phyloP scores from a whole-genome alignment of 1,140 invertebrate genomes.

The Zaprionus tsacasi region DNA sequence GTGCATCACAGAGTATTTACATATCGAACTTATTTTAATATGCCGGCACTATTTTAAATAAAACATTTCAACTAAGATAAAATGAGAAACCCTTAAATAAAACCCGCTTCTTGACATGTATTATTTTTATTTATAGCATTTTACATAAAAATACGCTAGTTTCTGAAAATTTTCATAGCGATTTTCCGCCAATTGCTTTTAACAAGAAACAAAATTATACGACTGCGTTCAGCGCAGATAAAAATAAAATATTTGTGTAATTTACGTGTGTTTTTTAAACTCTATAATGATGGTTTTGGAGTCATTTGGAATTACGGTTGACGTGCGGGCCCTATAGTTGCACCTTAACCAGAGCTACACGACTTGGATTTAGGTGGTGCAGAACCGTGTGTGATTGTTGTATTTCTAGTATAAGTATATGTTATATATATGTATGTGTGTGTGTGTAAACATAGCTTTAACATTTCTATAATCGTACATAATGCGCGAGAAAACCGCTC shows the following conservation, averaged over 20 bases:
- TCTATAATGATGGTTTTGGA: slow-evolving; percentile 44
- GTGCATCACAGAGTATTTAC: not conserved
- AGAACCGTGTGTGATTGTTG: slow-evolving; percentile 10
- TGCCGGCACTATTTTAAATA: not conserved
- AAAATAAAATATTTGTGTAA: slow-evolving; percentile 32
- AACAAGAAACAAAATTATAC: slow-evolving; percentile 11
- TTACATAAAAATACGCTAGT: slow-evolving; percentile 28
- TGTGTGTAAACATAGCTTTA: slow-evolving; percentile 27
- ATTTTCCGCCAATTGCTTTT: slow-evolving; percentile 15
- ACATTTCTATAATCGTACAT: slow-evolving; percentile 37
- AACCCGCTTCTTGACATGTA: slow-evolving; percentile 6
- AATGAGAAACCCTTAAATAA: not conserved
- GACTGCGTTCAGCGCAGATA: slow-evolving; percentile 10
- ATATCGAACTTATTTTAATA: not conserved
- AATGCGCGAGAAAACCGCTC: slow-evolving; percentile 26
- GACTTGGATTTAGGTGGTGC: not conserved
- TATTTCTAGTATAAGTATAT: not conserved
- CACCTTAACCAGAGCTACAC: slow-evolving; percentile 20
- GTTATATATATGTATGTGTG: slow-evolving; percentile 17
- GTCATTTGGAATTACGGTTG: slow-evolving; percentile 33
- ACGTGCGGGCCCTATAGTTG: slow-evolving; percentile 2
- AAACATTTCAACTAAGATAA: too few species aligned
- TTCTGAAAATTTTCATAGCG: slow-evolving; percentile 11
- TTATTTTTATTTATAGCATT: slow-evolving; percentile 42
- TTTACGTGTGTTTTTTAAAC: slow-evolving; percentile 38